A percentile compares a stretch with the other conserved stretches of the same genome.
Conservation (phyloP, 1,140 invertebrate genomes). For the Formica selysi region DNA sequence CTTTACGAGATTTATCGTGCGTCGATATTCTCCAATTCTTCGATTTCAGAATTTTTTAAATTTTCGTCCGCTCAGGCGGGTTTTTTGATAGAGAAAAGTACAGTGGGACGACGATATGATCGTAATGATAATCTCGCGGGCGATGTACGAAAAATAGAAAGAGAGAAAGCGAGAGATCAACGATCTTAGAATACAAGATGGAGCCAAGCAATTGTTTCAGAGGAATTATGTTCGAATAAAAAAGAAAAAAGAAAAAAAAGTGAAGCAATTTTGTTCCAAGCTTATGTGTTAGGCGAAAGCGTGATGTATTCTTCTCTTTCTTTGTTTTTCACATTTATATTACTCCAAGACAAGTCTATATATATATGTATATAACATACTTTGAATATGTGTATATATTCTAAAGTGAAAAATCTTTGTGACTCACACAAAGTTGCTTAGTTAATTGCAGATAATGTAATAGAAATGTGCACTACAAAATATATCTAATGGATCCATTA, state of each 20-base stretch:
- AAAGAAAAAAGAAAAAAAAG: constrained; percentile 31
- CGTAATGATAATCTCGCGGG: constrained; percentile 22
- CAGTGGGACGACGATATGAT: constrained; percentile 41
- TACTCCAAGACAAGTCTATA: neutral
- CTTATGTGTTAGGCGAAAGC: constrained; percentile 42
- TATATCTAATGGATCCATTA: neutral
- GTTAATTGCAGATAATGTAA: neutral
- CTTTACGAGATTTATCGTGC: constrained; percentile 39
- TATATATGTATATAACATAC: too few relatives aligned
- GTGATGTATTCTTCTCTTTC: neutral
- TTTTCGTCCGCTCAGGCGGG: constrained; percentile 33
- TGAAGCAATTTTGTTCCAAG: constrained; percentile 53
- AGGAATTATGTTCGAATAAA: constrained; percentile 31
- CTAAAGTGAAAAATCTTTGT: neutral
- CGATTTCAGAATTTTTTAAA: constrained; percentile 40
- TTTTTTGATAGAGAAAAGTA: constrained; percentile 51
- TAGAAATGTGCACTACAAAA: constrained; percentile 1
- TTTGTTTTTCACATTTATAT: neutral
- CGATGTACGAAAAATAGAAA: constrained; percentile 11
- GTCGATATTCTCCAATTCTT: constrained; percentile 28
- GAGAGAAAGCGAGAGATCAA: constrained; percentile 29
- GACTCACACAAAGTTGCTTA: neutral
- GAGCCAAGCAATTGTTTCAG: constrained; percentile 30
- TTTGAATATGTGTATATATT: neutral
- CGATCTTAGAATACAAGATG: constrained; percentile 35